Evolutionary conservation across 1,140 invertebrate genomes (phyloP), one percentile per base, ranked within the genome.

Genomic region (Penaeus japonicus): DNA sequence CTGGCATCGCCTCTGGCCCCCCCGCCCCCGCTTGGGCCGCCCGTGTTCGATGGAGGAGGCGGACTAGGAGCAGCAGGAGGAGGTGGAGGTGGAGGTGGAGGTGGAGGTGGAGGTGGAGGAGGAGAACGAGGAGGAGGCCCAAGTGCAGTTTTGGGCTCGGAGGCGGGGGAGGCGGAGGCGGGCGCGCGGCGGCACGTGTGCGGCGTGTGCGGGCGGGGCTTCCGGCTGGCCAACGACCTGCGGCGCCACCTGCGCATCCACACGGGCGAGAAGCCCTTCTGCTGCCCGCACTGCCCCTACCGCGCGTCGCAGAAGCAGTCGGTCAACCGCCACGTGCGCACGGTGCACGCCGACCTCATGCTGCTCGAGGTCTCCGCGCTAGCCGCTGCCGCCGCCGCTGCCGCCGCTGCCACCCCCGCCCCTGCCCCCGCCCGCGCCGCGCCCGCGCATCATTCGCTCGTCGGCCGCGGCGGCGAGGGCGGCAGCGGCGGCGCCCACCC

Each of bases 221-320:
- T 93, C 89, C 94, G 99, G 27, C 99, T 97, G 53, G 99, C 98
- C 10, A 99, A 99, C 93, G 92, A 93, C 22, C 90, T 93, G 30
- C 93, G 93, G 88, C 91, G 91, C 65, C 93, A 93, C 89, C 92
- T 93, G 91, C 91, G 92, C 12, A 92, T 91, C 5, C 93, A 93
- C 88, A 93, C 92, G 80, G 91, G 91, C 75, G 91, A 91, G 53
- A 93, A 93, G 89, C 92, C 93, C 65, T 92, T 92, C 88, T 88
- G 92, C 27, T 93, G 92, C 91, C 89, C 89, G 27, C 85, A 90
- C 62, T 90, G 89, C 62, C 82, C 83, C n/a, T 90, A 90, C 86
- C 75, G 89, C 27, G 89, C 89, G 39, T 90, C 89, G 18, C 87
- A 85, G 75, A 88, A 90, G 57, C 89, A 85, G 83, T 88, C 85